A percentile compares a stretch with the other conserved stretches of the same genome.
Evolutionary conservation across 2,797 vertebrate genomes (phyloP).

Genomic region (Chaenodraco wilsoni): DNA sequence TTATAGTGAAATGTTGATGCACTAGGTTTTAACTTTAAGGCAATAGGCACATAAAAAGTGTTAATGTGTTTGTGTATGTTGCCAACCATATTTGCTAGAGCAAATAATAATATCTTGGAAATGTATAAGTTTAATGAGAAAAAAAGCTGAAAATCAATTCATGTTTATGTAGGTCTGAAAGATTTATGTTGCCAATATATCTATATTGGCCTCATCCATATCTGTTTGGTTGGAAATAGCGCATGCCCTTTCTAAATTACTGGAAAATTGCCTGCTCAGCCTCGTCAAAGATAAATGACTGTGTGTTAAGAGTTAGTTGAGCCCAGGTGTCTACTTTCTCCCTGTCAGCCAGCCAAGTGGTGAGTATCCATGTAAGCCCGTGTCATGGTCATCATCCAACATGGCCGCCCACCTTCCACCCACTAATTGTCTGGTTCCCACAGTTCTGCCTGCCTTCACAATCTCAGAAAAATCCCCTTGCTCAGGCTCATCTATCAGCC

Average conservation of each 20-base stretch:
- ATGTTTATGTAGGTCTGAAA: slow-evolving; percentile 15
- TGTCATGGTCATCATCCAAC: slow-evolving; percentile 78
- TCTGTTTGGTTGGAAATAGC: slow-evolving; percentile 49
- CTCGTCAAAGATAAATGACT: slow-evolving; percentile 73
- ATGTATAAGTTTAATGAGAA: not conserved
- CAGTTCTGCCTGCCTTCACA: slow-evolving; percentile 75
- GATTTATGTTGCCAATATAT: slow-evolving; percentile 6
- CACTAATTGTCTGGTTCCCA: slow-evolving; percentile 84
- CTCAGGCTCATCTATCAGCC: slow-evolving; percentile 83
- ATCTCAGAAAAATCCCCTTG: slow-evolving; percentile 76
- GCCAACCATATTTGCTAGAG: not conserved
- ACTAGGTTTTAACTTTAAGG: not conserved
- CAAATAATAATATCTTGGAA: not conserved
- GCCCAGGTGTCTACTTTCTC: slow-evolving; percentile 74
- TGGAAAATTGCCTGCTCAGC: slow-evolving; percentile 68
- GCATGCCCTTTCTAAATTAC: slow-evolving; percentile 54
- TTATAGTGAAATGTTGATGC: not conserved
- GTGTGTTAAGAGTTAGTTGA: slow-evolving; percentile 64
- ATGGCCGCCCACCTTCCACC: slow-evolving; percentile 74
- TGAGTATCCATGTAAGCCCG: slow-evolving; percentile 74
- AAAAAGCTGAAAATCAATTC: not conserved
- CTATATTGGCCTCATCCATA: slow-evolving; percentile 39
- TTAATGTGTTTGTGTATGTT: not conserved
- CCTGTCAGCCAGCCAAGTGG: slow-evolving; percentile 71
- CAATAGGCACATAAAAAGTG: not conserved